Base-by-base conservation (phyloP, 2,888 invertebrate species). In the Mesorhabditis sp. region DNA sequence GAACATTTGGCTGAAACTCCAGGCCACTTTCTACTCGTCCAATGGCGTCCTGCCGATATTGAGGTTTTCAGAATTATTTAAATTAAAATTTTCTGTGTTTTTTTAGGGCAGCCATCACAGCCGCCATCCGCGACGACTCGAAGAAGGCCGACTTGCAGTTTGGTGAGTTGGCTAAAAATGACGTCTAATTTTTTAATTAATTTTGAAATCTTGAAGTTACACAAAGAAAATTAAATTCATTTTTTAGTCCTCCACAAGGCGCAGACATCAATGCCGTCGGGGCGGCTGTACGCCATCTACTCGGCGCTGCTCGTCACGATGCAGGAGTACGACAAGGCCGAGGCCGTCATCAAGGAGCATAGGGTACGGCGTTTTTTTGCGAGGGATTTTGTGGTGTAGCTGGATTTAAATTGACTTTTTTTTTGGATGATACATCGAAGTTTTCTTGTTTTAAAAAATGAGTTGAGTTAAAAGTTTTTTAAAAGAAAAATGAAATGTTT, bases 1-100 rank as follows among this genome's bases (percentile, higher is more conserved):
- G 45, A 76, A 76, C 43, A 78, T 77, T 5, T 81, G 81, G 81
- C 70, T 80, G 66, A 79, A 80, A 61, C 77, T 81, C 44, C 74
- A 80, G 62, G 75, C 80, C 5, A 68, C 72, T 50, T 65, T 80
- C 0, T 74, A 76, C 62, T 75, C 75, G 63, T 74, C 80, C 3
- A 81, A 81, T 66, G 80, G 80, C 42, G 72, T 80, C n/a, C 72
- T 81, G 1, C 74, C 80, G 6, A 72, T 81, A 5, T 63, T 81
- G 6, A 67, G 75, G 13, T 28, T 28, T 28, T 28, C 28, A 28
- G 28, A 28, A 28, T 28, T 28, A 28, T 28, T 28, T 28, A 28
- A 28, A 28, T 28, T 28, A 28, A 28, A 28, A 28, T 28, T 28
- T 28, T 28, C 28, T 66, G 64, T n/a, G 64, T 67, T 6, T 63